Evolutionary conservation across 2,888 invertebrate genomes (phyloP).

Genomic region (Parelbella ahira): DNA sequence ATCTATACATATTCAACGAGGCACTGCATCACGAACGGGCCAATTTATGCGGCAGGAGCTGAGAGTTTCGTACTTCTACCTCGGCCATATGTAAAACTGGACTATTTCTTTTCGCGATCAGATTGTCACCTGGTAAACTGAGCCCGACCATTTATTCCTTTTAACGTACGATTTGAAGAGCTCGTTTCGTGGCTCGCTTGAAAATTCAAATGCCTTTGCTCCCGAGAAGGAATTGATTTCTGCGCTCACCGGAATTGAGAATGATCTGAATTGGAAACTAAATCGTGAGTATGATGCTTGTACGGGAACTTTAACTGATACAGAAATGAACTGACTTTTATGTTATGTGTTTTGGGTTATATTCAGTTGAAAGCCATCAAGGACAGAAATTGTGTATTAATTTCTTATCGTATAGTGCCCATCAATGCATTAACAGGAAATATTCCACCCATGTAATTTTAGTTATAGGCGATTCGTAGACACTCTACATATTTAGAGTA

Average conservation of each 20-base stretch:
- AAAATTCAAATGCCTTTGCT: slow-evolving; percentile 28
- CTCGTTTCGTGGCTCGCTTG: slow-evolving; percentile 38
- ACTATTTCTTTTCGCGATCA: slow-evolving; percentile 69
- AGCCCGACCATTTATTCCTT: slow-evolving; percentile 42
- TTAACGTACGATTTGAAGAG: slow-evolving; percentile 36
- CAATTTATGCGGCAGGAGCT: slow-evolving; percentile 76
- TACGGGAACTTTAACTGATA: slow-evolving; percentile 14
- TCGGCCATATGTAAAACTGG: slow-evolving; percentile 75
- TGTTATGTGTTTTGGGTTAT: neutral
- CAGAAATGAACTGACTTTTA: neutral
- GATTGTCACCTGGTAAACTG: slow-evolving; percentile 62
- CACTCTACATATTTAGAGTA: too few relatives aligned
- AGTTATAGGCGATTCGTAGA: too few relatives aligned
- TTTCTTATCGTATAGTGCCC: too few relatives aligned
- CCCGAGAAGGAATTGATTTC: slow-evolving; percentile 24
- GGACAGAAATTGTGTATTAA: too few relatives aligned
- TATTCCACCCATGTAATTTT: too few relatives aligned
- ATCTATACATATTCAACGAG: slow-evolving; percentile 80
- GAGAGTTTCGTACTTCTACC: slow-evolving; percentile 75
- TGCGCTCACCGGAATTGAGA: slow-evolving; percentile 20
- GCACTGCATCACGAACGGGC: slow-evolving; percentile 78
- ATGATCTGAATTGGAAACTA: slow-evolving; percentile 25
- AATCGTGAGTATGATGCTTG: slow-evolving; percentile 23
- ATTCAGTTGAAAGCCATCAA: too few relatives aligned
- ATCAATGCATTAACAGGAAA: too few relatives aligned